These are phyloP conservation scores for Drosophila gaucha DNA, from an alignment of 2,888 invertebrate species.

Conservation along the genomic window DNA sequence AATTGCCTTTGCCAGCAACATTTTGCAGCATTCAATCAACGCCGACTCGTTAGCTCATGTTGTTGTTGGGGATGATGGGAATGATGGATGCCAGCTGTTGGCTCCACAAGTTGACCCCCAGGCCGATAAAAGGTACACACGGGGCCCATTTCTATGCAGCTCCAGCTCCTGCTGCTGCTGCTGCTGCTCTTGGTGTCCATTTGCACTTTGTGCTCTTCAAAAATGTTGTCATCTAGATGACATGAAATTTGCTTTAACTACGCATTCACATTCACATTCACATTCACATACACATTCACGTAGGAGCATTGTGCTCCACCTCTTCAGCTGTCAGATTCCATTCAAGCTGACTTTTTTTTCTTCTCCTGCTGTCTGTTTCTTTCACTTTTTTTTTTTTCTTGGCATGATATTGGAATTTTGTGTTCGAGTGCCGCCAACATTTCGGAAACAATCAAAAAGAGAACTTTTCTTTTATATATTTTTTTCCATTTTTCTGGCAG, in stretches of 20 bases:
- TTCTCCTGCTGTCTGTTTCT: not conserved
- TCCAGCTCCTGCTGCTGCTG: not conserved
- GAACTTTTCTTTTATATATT: constrained; percentile 1
- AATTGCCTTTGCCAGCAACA: constrained; percentile 1
- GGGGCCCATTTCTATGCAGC: constrained; percentile 1
- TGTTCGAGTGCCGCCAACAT: constrained; percentile 69
- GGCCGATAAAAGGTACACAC: not conserved
- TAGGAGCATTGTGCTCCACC: constrained; percentile 15
- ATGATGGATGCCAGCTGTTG: constrained; percentile 35
- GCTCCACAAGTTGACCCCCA: constrained; percentile 31
- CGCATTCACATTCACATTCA: constrained; percentile 40
- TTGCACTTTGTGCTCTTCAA: constrained; percentile 57
- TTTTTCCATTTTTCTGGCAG: constrained; percentile 6
- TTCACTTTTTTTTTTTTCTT: constrained; percentile 22
- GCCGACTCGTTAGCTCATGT: constrained; percentile 37
- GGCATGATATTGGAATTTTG: constrained; percentile 74
- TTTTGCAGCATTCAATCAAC: constrained; percentile 41
- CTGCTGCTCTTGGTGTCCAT: constrained; percentile 38
- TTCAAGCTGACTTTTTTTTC: constrained; percentile 8
- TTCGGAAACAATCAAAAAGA: constrained; percentile 68
- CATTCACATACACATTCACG: constrained; percentile 34
- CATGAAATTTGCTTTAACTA: constrained; percentile 63
- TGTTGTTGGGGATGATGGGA: constrained; percentile 11
- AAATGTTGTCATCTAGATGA: constrained; percentile 57
- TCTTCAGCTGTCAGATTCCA: constrained; percentile 31